Evolutionary conservation across 2,888 invertebrate genomes (phyloP).

Genomic region (Rhorus exstirpatorius): DNA sequence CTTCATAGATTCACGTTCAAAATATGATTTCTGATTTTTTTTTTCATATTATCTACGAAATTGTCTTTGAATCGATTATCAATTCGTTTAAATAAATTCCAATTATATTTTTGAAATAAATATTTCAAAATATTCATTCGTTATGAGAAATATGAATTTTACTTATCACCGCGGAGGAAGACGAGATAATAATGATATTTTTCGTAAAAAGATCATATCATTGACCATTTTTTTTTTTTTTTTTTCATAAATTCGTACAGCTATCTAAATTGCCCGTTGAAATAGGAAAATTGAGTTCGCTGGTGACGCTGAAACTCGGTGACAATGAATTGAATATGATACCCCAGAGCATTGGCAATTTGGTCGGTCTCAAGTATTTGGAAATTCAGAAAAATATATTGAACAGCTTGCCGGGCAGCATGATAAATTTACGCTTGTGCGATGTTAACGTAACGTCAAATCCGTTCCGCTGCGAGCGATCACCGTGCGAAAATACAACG

Average conservation of each 20-base stretch:
- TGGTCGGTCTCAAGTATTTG: conserved; percentile 87
- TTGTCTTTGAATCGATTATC: no score
- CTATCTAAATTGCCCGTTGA: conserved; percentile 87
- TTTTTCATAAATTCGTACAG: conserved; percentile 73
- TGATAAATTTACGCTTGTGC: conserved; percentile 87
- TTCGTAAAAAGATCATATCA: conserved; percentile 9
- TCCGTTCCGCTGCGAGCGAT: conserved; percentile 84
- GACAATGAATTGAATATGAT: conserved; percentile 88
- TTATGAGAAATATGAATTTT: no score
- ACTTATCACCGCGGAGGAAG: no score
- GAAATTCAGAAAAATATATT: conserved; percentile 88
- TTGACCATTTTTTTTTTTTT: conserved; percentile 81
- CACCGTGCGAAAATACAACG: conserved; percentile 69
- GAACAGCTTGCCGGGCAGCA: conserved; percentile 88
- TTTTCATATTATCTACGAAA: no score
- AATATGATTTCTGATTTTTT: no score
- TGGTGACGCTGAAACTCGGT: conserved; percentile 89
- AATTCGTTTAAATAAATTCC: no score
- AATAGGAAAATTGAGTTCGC: conserved; percentile 88
- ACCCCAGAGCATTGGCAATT: conserved; percentile 90
- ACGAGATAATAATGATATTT: neutral
- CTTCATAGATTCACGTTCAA: no score
- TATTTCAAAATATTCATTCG: no score
- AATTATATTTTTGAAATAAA: no score
- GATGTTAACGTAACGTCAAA: conserved; percentile 88